Conservation (phyloP, 1,140 invertebrate genomes). For the Pseudomyrmex cubaensis region DNA sequence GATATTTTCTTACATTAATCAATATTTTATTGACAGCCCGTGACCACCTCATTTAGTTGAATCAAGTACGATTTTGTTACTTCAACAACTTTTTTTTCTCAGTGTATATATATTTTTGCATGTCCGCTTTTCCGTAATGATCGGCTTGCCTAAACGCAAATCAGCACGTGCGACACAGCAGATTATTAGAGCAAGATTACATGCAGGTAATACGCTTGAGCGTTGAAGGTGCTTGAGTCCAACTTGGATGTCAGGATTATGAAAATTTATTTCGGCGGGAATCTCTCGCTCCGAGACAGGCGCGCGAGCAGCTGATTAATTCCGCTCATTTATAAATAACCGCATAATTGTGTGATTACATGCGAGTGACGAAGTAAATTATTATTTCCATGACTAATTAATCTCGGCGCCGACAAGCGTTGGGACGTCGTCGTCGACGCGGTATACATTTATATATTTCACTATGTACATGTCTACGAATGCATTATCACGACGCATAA, state of each 20-base stretch:
- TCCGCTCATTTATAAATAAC: constrained; percentile 56
- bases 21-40: too few species aligned
- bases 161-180: constrained; percentile 9
- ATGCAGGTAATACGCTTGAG: constrained; percentile 44
- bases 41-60: too few species aligned
- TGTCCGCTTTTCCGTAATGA: neutral
- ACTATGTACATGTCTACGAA: constrained; percentile 11
- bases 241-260: constrained; percentile 28
- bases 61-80: too few species aligned
- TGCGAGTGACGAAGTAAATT: constrained; percentile 44
- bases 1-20: too few species aligned
- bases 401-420: constrained; percentile 1
- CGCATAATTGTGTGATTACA: constrained; percentile 54
- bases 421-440: constrained; percentile 17
- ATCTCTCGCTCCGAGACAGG: neutral
- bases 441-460: constrained; percentile 33
- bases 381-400: constrained; percentile 61
- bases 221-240: constrained; percentile 33
- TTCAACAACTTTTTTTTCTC: too few species aligned
- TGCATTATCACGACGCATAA: constrained; percentile 25
- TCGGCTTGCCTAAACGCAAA: constrained; percentile 34
- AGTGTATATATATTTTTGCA: constrained; percentile 15
- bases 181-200: constrained; percentile 42
- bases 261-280: constrained; percentile 46
- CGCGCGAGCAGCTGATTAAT: constrained; percentile 47